A percentile compares a stretch with the other conserved stretches of the same genome.
phyloP scores from a whole-genome alignment of 1,140 invertebrate species.

The Drosophila ambigua region DNA sequence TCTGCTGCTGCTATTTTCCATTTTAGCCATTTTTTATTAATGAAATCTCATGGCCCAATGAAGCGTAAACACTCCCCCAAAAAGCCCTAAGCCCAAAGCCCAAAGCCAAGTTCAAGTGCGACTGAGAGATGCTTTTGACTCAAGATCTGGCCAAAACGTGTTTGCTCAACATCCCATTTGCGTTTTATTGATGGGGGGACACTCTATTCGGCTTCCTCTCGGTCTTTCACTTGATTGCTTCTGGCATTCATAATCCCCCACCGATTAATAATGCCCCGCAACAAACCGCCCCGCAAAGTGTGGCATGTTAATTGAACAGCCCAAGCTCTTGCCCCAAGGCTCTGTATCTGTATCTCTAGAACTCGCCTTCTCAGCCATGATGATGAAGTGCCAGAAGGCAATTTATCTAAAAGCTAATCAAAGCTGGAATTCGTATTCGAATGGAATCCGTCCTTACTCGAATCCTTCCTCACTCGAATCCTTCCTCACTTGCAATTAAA shows the following conservation, averaged over 20 bases:
- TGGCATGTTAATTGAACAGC: slow-evolving; percentile 53
- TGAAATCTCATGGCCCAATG: slow-evolving; percentile 81
- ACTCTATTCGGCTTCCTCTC: slow-evolving; percentile 39
- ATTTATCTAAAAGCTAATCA: slow-evolving; percentile 76
- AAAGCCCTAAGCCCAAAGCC: background rate
- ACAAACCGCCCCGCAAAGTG: slow-evolving; percentile 32
- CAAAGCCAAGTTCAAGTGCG: slow-evolving; percentile 57
- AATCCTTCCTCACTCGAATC: slow-evolving; percentile 44
- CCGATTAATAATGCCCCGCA: slow-evolving; percentile 40
- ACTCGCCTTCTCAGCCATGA: slow-evolving; percentile 22
- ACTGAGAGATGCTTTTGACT: slow-evolving; percentile 37
- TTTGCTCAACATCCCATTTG: slow-evolving; percentile 30
- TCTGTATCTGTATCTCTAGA: background rate
- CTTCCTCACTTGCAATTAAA: slow-evolving; percentile 44
- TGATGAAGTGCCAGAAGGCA: slow-evolving; percentile 54
- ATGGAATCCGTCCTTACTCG: slow-evolving; percentile 45
- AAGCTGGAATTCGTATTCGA: slow-evolving; percentile 23
- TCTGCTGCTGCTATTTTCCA: slow-evolving; percentile 57
- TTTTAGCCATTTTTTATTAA: slow-evolving; percentile 80
- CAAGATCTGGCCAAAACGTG: slow-evolving; percentile 51
- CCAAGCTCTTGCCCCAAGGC: slow-evolving; percentile 1
- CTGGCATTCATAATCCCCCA: slow-evolving; percentile 58
- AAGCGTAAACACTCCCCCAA: slow-evolving; percentile 64
- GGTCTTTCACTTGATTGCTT: slow-evolving; percentile 55
- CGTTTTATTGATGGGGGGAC: slow-evolving; percentile 55